These are phyloP conservation scores for human (Homo sapiens) DNA, from an alignment of 2,113 vertebrate genomes.

Conservation along the genomic window DNA sequence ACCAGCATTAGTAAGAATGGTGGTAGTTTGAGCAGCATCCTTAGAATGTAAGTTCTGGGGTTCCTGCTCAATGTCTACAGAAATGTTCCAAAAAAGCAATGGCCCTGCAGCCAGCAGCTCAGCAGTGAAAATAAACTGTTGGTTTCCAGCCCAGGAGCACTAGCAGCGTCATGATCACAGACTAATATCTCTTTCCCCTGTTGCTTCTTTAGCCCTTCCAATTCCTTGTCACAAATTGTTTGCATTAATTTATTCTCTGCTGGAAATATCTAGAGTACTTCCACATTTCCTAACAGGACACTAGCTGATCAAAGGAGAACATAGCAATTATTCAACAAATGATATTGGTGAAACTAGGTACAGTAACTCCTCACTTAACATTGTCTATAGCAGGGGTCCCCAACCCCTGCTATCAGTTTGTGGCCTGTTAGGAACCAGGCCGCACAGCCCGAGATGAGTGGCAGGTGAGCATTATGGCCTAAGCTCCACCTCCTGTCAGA, in stretches of 20 bases:
- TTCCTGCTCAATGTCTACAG: not conserved
- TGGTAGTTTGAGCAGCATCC: not conserved
- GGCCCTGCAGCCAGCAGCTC: not conserved
- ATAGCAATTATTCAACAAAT: not conserved
- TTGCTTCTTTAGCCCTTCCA: not conserved
- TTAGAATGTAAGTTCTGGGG: not conserved
- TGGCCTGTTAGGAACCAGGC: no score
- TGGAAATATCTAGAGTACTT: slow-evolving; percentile 15
- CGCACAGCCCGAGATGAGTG: no score
- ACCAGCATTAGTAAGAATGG: not conserved
- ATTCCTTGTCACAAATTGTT: not conserved
- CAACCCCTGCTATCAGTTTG: no score
- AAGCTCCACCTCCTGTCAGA: no score
- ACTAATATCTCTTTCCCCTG: not conserved
- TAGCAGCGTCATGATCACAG: not conserved
- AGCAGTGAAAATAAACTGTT: no score
- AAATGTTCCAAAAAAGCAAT: not conserved
- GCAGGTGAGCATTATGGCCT: no score
- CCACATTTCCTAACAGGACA: not conserved
- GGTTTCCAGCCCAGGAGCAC: not conserved
- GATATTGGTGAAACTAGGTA: not conserved
- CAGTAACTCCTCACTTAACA: not conserved
- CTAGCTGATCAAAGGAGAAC: not conserved
- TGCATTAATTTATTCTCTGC: not conserved
- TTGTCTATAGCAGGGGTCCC: no score